A percentile compares a stretch with the other conserved stretches of the same genome.
Evolutionary conservation across 2,888 invertebrate genomes (phyloP).

Genomic region (Campoplex nolae): DNA sequence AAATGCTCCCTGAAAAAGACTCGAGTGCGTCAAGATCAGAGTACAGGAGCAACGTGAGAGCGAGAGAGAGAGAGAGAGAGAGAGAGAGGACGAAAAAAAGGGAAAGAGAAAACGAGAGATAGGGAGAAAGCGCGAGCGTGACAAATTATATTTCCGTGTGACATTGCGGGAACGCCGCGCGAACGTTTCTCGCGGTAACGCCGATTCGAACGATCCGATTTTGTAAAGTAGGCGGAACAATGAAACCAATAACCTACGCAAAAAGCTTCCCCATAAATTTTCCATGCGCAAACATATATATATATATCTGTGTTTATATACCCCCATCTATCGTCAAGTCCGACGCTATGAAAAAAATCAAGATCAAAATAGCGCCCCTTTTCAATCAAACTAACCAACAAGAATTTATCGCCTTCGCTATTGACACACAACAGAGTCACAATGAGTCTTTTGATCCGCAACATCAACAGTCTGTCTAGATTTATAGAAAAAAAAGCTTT

Average conservation of each 20-base stretch:
- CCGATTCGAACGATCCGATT: constrained; percentile 58
- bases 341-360: neutral
- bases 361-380: constrained; percentile 20
- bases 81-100: neutral
- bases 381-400: neutral
- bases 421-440: neutral
- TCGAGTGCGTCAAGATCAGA: constrained; percentile 41
- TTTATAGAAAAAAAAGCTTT: neutral
- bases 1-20: constrained; percentile 69
- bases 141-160: constrained; percentile 67
- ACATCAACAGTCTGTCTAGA: neutral
- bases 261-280: constrained; percentile 48
- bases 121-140: constrained; percentile 48
- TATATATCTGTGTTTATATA: neutral
- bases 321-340: constrained; percentile 2
- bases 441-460: neutral
- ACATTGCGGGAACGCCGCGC: constrained; percentile 27
- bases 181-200: constrained; percentile 45
- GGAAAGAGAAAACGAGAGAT: neutral
- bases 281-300: constrained; percentile 4
- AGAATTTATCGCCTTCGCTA: constrained; percentile 4
- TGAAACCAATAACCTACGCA: constrained; percentile 64
- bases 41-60: constrained; percentile 24
- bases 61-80: neutral
- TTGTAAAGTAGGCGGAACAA: constrained; percentile 64